These are phyloP conservation scores for Poecilus cupreus DNA, from an alignment of 2,888 invertebrate genomes.

Conservation along the genomic window DNA sequence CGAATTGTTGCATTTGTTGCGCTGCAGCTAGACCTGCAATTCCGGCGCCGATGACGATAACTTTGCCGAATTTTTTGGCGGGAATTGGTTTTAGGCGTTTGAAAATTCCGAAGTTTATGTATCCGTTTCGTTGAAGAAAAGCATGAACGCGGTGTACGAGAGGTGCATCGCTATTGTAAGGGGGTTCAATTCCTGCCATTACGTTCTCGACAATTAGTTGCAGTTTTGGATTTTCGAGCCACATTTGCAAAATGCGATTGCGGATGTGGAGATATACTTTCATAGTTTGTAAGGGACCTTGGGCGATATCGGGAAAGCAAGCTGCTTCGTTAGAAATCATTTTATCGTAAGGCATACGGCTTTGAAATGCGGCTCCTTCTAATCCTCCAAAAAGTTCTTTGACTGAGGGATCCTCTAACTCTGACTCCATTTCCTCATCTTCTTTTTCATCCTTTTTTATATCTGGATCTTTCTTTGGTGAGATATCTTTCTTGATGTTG, in stretches of 20 bases:
- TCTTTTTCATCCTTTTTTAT: constrained; percentile 73
- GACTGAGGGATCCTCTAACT: constrained; percentile 79
- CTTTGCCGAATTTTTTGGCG: constrained; percentile 80
- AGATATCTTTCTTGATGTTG: constrained; percentile 69
- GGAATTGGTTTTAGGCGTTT: constrained; percentile 86
- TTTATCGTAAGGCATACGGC: constrained; percentile 94
- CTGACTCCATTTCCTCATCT: constrained; percentile 77
- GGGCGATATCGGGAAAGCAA: constrained; percentile 93
- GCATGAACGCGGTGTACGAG: constrained; percentile 90
- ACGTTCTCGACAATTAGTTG: constrained; percentile 90
- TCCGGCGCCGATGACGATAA: constrained; percentile 83
- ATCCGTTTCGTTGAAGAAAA: constrained; percentile 95
- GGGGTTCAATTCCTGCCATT: constrained; percentile 88
- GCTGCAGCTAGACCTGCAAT: constrained; percentile 97
- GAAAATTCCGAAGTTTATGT: constrained; percentile 98
- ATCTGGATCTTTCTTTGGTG: constrained; percentile 69
- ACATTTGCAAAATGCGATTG: constrained; percentile 92
- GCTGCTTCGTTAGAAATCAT: constrained; percentile 95
- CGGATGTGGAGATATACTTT: constrained; percentile 94
- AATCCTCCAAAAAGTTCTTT: constrained; percentile 73
- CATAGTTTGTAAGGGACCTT: constrained; percentile 86
- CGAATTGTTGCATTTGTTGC: constrained; percentile 95
- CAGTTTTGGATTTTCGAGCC: constrained; percentile 96
- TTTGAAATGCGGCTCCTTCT: constrained; percentile 95
- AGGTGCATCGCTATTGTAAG: constrained; percentile 93